These are phyloP conservation scores for Champsocephalus esox DNA, from an alignment of 2,797 vertebrate genomes.

Conservation along the genomic window DNA sequence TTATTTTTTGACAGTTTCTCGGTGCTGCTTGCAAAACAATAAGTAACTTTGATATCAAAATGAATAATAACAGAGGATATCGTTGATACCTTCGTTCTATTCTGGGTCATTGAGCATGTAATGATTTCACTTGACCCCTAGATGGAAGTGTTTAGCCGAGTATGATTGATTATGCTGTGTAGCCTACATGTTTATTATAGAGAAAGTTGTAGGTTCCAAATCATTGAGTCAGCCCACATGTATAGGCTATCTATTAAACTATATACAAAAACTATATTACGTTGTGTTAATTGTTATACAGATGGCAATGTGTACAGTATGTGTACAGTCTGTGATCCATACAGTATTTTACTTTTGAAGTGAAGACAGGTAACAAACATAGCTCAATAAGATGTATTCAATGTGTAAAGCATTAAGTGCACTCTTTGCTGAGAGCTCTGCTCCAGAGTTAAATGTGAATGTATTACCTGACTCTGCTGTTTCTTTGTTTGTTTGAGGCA, in stretches of 20 bases:
- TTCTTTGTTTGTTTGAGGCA: background rate
- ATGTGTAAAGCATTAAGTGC: background rate
- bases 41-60: no score
- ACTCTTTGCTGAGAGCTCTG: conserved; percentile 6
- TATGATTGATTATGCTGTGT: no score
- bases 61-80: no score
- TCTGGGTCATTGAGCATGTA: background rate
- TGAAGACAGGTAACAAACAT: background rate
- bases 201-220: no score
- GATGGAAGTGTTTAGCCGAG: conserved; percentile 7
- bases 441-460: background rate
- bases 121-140: background rate
- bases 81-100: no score
- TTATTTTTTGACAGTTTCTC: no score
- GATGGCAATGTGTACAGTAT: no score
- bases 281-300: no score
- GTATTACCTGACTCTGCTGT: conserved; percentile 1
- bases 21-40: no score
- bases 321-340: background rate
- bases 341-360: background rate
- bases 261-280: no score
- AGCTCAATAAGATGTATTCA: background rate
- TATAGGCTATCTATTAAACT: no score
- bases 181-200: background rate
- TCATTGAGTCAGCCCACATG: no score